Percentiles rank a stretch among this genome's conserved stretches.
Evolutionary conservation across 2,113 vertebrate genomes (phyloP).

Genomic region (Nannobrachium achirus): DNA sequence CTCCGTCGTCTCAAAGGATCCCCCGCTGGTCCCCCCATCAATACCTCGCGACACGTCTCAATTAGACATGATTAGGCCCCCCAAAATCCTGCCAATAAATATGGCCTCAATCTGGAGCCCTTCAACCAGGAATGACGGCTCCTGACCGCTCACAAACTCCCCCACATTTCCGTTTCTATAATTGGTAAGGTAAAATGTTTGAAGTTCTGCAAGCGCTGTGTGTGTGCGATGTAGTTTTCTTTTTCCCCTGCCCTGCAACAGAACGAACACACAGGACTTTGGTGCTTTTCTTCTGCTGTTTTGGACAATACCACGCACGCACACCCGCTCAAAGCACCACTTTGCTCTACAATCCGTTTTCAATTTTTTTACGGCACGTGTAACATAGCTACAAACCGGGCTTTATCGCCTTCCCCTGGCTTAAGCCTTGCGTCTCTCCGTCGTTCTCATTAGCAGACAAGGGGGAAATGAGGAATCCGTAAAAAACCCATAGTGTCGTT

Average conservation of each 20-base stretch:
- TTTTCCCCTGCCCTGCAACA: not conserved
- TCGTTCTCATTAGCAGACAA: constrained; percentile 67
- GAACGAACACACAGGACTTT: not conserved
- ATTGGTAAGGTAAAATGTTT: constrained; percentile 22
- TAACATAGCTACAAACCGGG: constrained; percentile 62
- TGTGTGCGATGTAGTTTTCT: not conserved
- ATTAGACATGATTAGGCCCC: constrained; percentile 28
- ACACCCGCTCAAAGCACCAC: constrained; percentile 2
- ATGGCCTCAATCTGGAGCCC: constrained; percentile 20
- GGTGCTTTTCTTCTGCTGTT: not conserved
- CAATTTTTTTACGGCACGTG: constrained; percentile 51
- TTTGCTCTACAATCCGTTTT: constrained; percentile 15
- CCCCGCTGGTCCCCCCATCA: constrained; percentile 44
- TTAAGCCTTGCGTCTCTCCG: constrained; percentile 47
- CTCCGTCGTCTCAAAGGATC: constrained; percentile 39
- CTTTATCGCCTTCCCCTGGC: constrained; percentile 66
- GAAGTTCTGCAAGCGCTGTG: not conserved
- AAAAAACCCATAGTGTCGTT: constrained; percentile 76
- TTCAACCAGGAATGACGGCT: no score
- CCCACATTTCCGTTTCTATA: no score
- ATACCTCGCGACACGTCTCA: constrained; percentile 45
- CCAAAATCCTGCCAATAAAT: constrained; percentile 18
- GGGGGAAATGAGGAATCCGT: constrained; percentile 70
- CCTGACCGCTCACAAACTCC: no score
- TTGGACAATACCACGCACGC: not conserved